These are phyloP conservation scores for Lepus timidus DNA, from an alignment of 2,113 vertebrate species.

Conservation along the genomic window DNA sequence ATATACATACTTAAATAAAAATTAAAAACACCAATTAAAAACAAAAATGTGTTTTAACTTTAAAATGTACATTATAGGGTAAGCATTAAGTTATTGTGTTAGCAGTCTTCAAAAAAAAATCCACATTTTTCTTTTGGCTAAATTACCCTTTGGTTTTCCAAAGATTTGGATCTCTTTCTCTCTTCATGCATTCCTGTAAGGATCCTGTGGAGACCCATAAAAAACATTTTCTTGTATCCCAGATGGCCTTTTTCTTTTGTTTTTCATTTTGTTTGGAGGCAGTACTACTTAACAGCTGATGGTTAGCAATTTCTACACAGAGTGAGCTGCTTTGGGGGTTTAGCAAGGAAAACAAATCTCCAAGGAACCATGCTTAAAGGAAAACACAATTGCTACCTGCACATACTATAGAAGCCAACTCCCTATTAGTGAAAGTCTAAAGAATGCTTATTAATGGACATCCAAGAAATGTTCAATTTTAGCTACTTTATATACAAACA, in stretches of 20 bases:
- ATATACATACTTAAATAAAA: background rate
- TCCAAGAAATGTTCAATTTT: background rate
- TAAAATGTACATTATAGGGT: background rate
- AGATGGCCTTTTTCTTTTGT: constrained; percentile 40
- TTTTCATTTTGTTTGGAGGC: constrained; percentile 3
- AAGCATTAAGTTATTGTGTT: constrained; percentile 54
- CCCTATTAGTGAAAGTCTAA: background rate
- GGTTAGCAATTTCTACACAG: constrained; percentile 46
- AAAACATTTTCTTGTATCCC: constrained; percentile 56
- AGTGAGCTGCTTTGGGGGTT: constrained; percentile 51
- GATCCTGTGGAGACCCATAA: constrained; percentile 43
- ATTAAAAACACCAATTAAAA: constrained; percentile 10
- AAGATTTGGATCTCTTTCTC: constrained; percentile 30
- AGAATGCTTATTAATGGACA: background rate
- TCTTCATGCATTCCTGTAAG: background rate
- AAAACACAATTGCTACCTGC: constrained; percentile 2
- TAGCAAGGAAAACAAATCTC: constrained; percentile 46
- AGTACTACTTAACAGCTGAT: constrained; percentile 48
- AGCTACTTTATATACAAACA: background rate
- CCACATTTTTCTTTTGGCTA: constrained; percentile 28
- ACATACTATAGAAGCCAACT: background rate
- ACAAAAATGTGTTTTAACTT: constrained; percentile 44
- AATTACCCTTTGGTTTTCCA: constrained; percentile 50
- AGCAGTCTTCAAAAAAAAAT: constrained; percentile 1
- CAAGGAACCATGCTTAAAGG: constrained; percentile 15